Evolutionary conservation across 2,888 invertebrate genomes (phyloP).

Genomic region (Apamea monoglypha): DNA sequence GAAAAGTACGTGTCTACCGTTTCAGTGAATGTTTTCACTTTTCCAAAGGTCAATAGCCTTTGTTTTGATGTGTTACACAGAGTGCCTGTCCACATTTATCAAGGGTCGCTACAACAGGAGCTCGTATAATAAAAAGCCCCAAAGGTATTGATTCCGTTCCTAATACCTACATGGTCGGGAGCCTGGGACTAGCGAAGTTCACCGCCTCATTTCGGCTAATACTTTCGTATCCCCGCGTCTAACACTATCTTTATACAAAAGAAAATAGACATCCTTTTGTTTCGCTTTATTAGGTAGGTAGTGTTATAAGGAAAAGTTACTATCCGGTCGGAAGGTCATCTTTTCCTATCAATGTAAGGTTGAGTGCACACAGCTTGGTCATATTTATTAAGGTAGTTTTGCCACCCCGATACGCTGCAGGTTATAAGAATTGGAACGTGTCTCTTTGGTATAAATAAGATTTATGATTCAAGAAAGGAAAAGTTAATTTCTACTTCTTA

Average conservation of each 20-base stretch:
- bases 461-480: neutral
- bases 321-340: slow-evolving; percentile 75
- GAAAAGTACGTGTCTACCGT: slow-evolving; percentile 55
- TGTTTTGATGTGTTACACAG: slow-evolving; percentile 9
- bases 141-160: slow-evolving; percentile 48
- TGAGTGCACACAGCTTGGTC: slow-evolving; percentile 66
- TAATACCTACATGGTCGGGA: slow-evolving; percentile 35
- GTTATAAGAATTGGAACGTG: neutral
- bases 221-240: slow-evolving; percentile 45
- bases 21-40: slow-evolving; percentile 57
- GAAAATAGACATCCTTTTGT: slow-evolving; percentile 73
- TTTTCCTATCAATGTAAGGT: slow-evolving; percentile 74
- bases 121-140: slow-evolving; percentile 24
- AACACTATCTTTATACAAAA: slow-evolving; percentile 61
- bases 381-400: slow-evolving; percentile 55
- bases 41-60: slow-evolving; percentile 53
- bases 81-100: slow-evolving; percentile 46
- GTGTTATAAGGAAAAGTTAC: slow-evolving; percentile 77
- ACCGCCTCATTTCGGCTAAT: slow-evolving; percentile 55
- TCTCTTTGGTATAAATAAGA: too few species aligned
- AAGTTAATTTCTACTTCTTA: neutral
- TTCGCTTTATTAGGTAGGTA: slow-evolving; percentile 79
- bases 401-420: slow-evolving; percentile 10
- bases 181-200: slow-evolving; percentile 16
- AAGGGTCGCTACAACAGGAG: slow-evolving; percentile 26